Evolutionary conservation across 2,113 vertebrate species (phyloP), one percentile per base, ranked within the genome.

Genomic region (Alouatta palliata): DNA sequence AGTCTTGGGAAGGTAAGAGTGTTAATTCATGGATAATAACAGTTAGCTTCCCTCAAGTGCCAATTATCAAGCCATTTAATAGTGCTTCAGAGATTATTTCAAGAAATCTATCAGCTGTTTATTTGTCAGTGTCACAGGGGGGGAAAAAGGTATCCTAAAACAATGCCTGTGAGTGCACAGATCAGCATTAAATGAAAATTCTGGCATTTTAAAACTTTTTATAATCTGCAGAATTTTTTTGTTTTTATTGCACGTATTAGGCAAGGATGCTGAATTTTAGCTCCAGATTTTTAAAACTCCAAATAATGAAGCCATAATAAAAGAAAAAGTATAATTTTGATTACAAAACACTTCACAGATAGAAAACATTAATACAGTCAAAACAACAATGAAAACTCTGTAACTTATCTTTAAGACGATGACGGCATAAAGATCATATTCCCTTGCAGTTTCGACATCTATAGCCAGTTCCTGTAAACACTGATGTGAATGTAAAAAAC

Each of bases 341-440:
- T 77, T 66, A 79, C n/a, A 35, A 71, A 66, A 81, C 17, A 92
- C 2, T 70, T 90, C 35, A 73, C 12, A 71, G 27, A 75, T 12
- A 87, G 14, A 95, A 95, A 91, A 81, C 20, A 4, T 75, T 83
- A 83, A 66, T 47, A 91, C 13, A 77, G 37, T 80, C 52, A 80
- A 92, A 95, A 89, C n/a, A 95, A 85, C 49, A 96, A 71, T 68
- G 5, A 87, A 84, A 84, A 35, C 47, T 47, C 49, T 37, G 16
- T 70, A 87, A 80, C 12, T 81, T 13, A 95, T 54, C 79, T 76
- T 80, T 87, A 96, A 85, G 83, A 37, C 19, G 70, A 77, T 21
- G 27, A 86, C 3, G n/a, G 32, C 8, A 73, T 79, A 66, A 84
- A 91, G 30, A 77, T 87, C 43, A 92, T 61, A 75, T 58, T 40